A percentile compares a stretch with the other conserved stretches of the same genome.
Evolutionary conservation across 1,140 invertebrate genomes (phyloP).

Genomic region (Mizuhopecten yessoensis): DNA sequence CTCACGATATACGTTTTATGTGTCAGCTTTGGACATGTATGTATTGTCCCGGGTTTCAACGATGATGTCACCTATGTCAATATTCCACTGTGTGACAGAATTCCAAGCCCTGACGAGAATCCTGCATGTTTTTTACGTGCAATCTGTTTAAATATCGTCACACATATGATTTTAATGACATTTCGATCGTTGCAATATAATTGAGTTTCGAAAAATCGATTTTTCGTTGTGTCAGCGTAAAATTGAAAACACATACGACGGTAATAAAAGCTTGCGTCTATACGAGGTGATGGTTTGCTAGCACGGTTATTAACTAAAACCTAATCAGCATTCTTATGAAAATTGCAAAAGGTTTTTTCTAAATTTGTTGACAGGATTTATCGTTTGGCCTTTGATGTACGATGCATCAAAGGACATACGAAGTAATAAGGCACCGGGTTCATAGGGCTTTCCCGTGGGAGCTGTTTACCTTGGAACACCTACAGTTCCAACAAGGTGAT

Average conservation of each 20-base stretch:
- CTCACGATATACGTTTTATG: too few species aligned
- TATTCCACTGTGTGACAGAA: too few species aligned
- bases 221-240: background rate
- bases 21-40: too few species aligned
- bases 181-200: background rate
- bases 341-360: background rate
- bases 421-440: background rate
- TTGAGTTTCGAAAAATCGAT: background rate
- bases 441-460: background rate
- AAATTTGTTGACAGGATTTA: background rate
- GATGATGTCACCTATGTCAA: too few species aligned
- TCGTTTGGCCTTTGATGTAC: background rate
- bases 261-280: background rate
- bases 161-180: background rate
- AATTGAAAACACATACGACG: background rate
- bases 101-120: too few species aligned
- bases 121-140: background rate
- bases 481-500: background rate
- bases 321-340: background rate
- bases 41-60: too few species aligned
- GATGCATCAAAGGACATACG: background rate
- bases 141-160: background rate
- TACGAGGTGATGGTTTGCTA: background rate
- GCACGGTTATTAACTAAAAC: background rate
- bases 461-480: background rate